phyloP scores from a whole-genome alignment of 2,888 invertebrate genomes.

The Diaprepes abbreviatus region DNA sequence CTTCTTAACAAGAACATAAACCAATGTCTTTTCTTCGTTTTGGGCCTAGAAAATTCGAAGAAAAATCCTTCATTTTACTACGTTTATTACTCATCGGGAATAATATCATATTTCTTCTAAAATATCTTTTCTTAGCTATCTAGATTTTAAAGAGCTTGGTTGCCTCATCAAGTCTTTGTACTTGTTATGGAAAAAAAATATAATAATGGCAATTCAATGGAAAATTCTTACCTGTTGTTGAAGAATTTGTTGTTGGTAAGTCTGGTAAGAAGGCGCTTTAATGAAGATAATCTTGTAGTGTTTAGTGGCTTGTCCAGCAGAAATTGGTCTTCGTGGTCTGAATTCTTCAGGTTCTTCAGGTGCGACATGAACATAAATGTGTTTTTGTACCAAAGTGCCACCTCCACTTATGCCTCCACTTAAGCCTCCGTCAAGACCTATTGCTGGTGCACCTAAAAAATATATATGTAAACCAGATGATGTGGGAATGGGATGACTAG shows the following conservation, averaged over 20 bases:
- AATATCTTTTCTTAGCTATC: too few species aligned
- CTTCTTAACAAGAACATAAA: constrained; percentile 89
- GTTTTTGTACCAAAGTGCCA: constrained; percentile 70
- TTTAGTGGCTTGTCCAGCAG: constrained; percentile 81
- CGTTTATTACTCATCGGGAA: too few species aligned
- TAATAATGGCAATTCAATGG: too few species aligned
- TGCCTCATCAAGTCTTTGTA: too few species aligned
- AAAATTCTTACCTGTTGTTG: constrained; percentile 41
- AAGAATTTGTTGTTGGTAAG: constrained; percentile 42
- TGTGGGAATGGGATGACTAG: too few species aligned
- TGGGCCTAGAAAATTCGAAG: constrained; percentile 72
- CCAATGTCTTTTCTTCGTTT: constrained; percentile 89
- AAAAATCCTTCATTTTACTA: too few species aligned
- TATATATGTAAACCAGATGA: too few species aligned
- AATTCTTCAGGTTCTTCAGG: constrained; percentile 85
- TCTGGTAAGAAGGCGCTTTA: constrained; percentile 84
- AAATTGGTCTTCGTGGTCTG: constrained; percentile 74
- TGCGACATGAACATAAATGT: constrained; percentile 90
- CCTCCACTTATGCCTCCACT: constrained; percentile 61
- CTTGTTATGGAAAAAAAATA: too few species aligned
- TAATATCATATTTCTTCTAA: too few species aligned
- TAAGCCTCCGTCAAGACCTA: constrained; percentile 46
- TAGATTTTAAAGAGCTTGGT: too few species aligned
- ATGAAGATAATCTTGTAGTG: constrained; percentile 94
- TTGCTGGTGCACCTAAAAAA: constrained; percentile 46